phyloP scores from a whole-genome alignment of 2,113 vertebrate genomes.

The Mellivora capensis region DNA sequence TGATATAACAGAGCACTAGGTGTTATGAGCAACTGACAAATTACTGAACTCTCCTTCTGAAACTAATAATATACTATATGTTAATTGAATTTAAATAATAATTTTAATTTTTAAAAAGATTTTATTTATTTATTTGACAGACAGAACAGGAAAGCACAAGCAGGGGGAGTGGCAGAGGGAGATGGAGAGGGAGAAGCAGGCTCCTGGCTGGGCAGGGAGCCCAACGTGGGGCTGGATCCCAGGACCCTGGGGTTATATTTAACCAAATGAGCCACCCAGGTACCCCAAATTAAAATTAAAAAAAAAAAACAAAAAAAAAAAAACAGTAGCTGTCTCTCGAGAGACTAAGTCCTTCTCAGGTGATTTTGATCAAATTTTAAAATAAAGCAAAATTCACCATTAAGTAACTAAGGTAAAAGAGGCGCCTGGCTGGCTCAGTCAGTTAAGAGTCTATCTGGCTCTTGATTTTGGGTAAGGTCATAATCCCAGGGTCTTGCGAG shows the following conservation, averaged over 20 bases:
- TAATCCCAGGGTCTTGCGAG: not conserved
- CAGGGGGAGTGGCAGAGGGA: no score
- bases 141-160: no score
- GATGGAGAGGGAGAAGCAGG: no score
- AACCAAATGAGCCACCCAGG: no score
- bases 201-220: no score
- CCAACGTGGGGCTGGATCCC: no score
- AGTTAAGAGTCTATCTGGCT: not conserved
- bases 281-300: no score
- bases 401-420: not conserved
- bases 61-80: not conserved
- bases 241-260: no score
- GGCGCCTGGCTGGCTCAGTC: not conserved
- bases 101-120: no score
- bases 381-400: conserved; percentile 3
- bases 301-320: no score
- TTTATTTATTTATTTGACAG: no score
- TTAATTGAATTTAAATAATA: not conserved
- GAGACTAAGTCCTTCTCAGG: not conserved
- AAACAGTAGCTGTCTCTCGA: not conserved
- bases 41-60: not conserved
- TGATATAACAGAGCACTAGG: not conserved
- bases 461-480: no score
- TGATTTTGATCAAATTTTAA: conserved; percentile 34
- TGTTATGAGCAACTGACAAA: not conserved